These are phyloP conservation scores for Ptychoptera contaminata DNA, from an alignment of 2,888 invertebrate species.

Conservation along the genomic window DNA sequence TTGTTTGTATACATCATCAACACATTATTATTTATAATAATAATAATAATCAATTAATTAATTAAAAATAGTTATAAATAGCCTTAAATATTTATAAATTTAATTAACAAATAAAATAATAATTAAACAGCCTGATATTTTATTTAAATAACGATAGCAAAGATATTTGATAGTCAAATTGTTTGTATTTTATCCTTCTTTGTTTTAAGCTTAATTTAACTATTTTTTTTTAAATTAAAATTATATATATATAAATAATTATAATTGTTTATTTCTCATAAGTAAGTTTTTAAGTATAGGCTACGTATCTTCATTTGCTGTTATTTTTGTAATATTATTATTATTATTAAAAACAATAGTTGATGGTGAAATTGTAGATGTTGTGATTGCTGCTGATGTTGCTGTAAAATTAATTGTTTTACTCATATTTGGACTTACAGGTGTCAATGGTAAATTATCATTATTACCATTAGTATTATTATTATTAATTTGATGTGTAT, in stretches of 20 bases:
- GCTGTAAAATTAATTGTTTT: conserved; percentile 12
- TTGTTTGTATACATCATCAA: too few species aligned
- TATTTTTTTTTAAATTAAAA: conserved; percentile 3
- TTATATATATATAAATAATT: conserved; percentile 4
- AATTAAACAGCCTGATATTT: conserved; percentile 1
- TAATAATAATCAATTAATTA: too few species aligned
- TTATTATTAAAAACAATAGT: too few species aligned
- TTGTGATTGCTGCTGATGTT: conserved; percentile 10
- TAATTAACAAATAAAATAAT: too few species aligned
- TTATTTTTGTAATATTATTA: background rate
- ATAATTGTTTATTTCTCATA: conserved; percentile 20
- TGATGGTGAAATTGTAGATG: conserved; percentile 9
- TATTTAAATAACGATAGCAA: too few species aligned
- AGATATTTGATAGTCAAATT: background rate
- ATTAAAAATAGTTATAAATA: too few species aligned
- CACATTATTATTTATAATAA: too few species aligned
- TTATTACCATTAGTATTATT: conserved; percentile 11
- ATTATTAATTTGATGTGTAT: conserved; percentile 12
- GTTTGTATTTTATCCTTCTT: background rate
- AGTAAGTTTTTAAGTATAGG: conserved; percentile 33
- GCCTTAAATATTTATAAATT: too few species aligned
- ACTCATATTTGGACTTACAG: conserved; percentile 27
- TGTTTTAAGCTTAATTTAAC: conserved; percentile 2
- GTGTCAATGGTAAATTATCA: conserved; percentile 25
- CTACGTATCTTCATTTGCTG: conserved; percentile 27